Percentiles rank a stretch among this genome's conserved stretches.
Evolutionary conservation across 2,797 vertebrate species (phyloP).

Genomic region (Cuculus canorus): DNA sequence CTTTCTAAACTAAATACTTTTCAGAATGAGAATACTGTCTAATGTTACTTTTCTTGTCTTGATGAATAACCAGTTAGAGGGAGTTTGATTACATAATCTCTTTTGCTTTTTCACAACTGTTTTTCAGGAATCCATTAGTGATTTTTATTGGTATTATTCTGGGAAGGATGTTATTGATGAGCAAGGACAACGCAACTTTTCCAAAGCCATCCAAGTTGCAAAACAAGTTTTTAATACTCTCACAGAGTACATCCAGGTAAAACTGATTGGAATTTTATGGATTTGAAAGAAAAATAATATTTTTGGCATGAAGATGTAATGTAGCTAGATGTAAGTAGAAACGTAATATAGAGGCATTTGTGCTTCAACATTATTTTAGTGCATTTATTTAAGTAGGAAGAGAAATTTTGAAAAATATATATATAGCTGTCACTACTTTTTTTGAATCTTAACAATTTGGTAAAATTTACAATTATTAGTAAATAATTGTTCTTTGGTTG

Average conservation of each 20-base stretch:
- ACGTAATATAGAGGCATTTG: not conserved
- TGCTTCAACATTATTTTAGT: not conserved
- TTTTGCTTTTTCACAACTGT: not conserved
- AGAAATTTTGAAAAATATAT: not conserved
- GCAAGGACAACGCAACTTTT: constrained; percentile 95
- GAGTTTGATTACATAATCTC: not conserved
- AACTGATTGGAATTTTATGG: not conserved
- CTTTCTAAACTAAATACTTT: not conserved
- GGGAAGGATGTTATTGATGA: constrained; percentile 96
- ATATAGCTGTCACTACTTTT: not conserved
- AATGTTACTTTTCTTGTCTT: not conserved
- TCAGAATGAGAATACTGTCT: not conserved
- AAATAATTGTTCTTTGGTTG: not conserved
- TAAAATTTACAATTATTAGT: not conserved
- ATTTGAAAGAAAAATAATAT: not conserved
- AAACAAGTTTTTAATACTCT: constrained; percentile 98
- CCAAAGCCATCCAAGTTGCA: constrained; percentile 96
- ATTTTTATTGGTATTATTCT: constrained; percentile 98
- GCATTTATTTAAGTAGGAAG: not conserved
- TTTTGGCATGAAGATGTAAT: not conserved
- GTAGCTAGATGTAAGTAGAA: not conserved
- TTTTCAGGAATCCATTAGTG: constrained; percentile 93
- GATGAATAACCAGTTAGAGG: not conserved
- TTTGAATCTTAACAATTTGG: not conserved
- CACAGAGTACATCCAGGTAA: constrained; percentile 96